These are phyloP conservation scores for Helleia helle DNA, from an alignment of 2,888 invertebrate genomes.

Conservation along the genomic window DNA sequence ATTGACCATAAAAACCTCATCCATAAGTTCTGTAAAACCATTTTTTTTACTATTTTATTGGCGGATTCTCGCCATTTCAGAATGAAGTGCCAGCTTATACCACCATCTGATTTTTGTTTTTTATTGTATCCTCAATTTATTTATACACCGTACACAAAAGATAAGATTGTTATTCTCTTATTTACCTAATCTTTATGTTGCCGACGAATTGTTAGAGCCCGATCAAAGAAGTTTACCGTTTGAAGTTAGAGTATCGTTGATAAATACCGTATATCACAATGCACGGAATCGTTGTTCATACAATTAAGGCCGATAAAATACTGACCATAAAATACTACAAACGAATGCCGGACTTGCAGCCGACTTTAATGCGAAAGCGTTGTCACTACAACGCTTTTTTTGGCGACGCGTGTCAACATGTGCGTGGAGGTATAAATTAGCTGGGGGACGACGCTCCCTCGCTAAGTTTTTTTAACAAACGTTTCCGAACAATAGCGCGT, in stretches of 20 bases:
- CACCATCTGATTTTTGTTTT: background rate
- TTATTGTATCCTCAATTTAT: background rate
- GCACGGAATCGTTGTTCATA: background rate
- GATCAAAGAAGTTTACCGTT: slow-evolving; percentile 17
- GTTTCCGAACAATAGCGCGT: slow-evolving; percentile 63
- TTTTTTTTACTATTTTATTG: too few species aligned
- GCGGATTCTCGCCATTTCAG: too few species aligned
- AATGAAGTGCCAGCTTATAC: too few species aligned
- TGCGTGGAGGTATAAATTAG: slow-evolving; percentile 68
- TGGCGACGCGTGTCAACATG: slow-evolving; percentile 67
- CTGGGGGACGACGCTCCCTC: slow-evolving; percentile 63
- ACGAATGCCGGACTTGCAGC: slow-evolving; percentile 35
- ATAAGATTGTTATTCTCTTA: background rate
- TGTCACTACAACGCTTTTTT: slow-evolving; percentile 56
- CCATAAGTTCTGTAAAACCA: too few species aligned
- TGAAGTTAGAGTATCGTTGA: slow-evolving; percentile 20
- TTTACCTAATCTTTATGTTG: background rate
- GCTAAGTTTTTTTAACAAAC: slow-evolving; percentile 61
- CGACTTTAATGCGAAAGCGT: slow-evolving; percentile 57
- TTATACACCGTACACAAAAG: background rate
- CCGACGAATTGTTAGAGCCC: background rate
- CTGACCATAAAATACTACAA: slow-evolving; percentile 4
- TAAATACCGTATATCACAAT: slow-evolving; percentile 17
- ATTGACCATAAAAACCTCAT: too few species aligned
- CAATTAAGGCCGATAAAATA: slow-evolving; percentile 3